These are phyloP conservation scores for Kryptopterus vitreolus DNA, from an alignment of 2,797 vertebrate species.

Conservation along the genomic window DNA sequence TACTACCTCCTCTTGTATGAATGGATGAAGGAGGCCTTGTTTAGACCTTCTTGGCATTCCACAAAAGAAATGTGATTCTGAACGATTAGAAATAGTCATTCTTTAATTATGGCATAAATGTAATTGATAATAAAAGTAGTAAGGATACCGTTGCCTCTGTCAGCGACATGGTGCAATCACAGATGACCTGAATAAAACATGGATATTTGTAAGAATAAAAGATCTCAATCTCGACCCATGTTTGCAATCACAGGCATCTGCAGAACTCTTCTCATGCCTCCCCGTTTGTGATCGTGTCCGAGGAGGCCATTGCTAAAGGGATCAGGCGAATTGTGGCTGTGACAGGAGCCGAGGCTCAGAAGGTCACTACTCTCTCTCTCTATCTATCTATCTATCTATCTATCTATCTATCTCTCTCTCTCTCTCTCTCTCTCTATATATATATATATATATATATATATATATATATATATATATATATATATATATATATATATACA, in stretches of 20 bases:
- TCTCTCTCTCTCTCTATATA: too few species aligned
- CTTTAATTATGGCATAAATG: not conserved
- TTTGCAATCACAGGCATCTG: slow-evolving; percentile 79
- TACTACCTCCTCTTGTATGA: not conserved
- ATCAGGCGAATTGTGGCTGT: slow-evolving; percentile 95
- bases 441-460: too few species aligned
- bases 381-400: too few species aligned
- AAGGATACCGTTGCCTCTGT: not conserved
- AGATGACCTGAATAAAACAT: not conserved
- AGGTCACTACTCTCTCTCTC: slow-evolving; percentile 66
- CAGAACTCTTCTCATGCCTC: slow-evolving; percentile 87
- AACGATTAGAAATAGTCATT: accelerated
- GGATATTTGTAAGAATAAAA: not conserved
- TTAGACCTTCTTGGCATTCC: not conserved
- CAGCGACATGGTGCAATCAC: not conserved
- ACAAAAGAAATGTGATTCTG: not conserved
- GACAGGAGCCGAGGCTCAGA: slow-evolving; percentile 90
- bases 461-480: too few species aligned
- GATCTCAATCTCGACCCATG: not conserved
- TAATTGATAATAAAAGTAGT: not conserved
- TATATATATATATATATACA: too few species aligned
- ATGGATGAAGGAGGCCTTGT: not conserved
- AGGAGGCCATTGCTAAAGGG: slow-evolving; percentile 98
- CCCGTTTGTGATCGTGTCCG: slow-evolving; percentile 91
- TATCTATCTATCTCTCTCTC: too few species aligned